Evolutionary conservation across 2,888 invertebrate species (phyloP), one percentile per base, ranked within the genome.

Genomic region (Empis stercorea): DNA sequence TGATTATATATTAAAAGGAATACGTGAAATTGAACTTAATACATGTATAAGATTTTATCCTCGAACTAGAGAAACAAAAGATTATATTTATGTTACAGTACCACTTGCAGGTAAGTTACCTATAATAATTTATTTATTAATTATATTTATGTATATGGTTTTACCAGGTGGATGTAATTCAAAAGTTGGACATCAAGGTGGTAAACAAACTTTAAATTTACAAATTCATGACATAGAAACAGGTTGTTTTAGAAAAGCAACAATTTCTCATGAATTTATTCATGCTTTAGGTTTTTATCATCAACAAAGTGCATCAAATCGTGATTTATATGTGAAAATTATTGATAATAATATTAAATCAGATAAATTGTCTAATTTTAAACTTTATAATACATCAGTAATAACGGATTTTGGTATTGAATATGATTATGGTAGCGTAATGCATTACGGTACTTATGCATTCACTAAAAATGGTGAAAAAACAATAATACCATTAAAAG

Each of bases 221-320:
- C 20, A 51, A 16, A 34, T 45, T 3, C 42, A 40, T 39, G 38
- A 40, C 0, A 14, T 60, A 20, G 57, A 56, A 10, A 23, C 27
- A 7, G 62, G 62, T 1, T 64, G 63, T 27, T 61, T 58, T 41
- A 55, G 59, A 4, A 17, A 55, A 23, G 62, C 58, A 10, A 84
- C 84, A 0, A 75, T 81, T 0, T 66, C 83, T 15, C 87, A 87
- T 57, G 87, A 87, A 62, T 64, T 87, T 47, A 76, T 86, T 62
- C 87, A 87, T 58, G 81, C 80, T 0, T 56, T 80, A 10, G 86
- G 86, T 1, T 86, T 87, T 63, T 72, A 81, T 61, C 87, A 87
- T 61, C 84, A 85, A 57, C 87, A 87, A 63, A 84, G 81, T 57
- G 73, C 84, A 0, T 74, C 73, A 1, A 82, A 86, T 57, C 70